Conservation (phyloP, 2,113 vertebrate species). For the Panthera leo region DNA sequence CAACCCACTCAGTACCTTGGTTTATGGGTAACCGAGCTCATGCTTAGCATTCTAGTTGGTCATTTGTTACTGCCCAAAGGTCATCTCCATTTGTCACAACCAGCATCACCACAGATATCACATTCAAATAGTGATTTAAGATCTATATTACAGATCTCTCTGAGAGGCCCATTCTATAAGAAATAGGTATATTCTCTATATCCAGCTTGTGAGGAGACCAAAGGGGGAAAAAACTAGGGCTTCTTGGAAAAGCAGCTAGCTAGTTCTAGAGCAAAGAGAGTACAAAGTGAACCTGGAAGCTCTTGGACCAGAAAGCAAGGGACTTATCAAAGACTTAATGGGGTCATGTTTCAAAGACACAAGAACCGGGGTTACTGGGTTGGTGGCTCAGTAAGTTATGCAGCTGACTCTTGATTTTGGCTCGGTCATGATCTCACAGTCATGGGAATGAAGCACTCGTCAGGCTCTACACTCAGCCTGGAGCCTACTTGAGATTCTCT, state of each 20-base stretch:
- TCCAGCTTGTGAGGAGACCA: background rate
- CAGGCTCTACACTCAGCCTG: no score
- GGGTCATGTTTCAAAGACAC: background rate
- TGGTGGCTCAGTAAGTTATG: no score
- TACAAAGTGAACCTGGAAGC: background rate
- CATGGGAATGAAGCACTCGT: no score
- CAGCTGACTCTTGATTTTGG: no score
- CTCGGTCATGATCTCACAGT: no score
- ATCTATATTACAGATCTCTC: background rate
- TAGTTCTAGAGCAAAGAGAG: background rate
- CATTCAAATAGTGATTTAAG: background rate
- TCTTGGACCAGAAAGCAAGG: background rate
- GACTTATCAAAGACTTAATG: background rate
- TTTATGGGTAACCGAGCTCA: background rate
- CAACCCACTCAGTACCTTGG: background rate
- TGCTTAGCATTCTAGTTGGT: background rate
- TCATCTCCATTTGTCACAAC: background rate
- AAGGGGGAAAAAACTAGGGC: background rate
- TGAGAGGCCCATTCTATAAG: background rate
- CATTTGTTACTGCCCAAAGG: background rate
- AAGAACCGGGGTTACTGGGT: no score
- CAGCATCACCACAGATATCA: background rate
- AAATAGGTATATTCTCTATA: background rate
- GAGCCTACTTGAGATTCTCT: no score
- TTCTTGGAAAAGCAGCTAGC: background rate